Evolutionary conservation across 2,113 vertebrate genomes (phyloP).

Genomic region (Xyliphius kryptos): DNA sequence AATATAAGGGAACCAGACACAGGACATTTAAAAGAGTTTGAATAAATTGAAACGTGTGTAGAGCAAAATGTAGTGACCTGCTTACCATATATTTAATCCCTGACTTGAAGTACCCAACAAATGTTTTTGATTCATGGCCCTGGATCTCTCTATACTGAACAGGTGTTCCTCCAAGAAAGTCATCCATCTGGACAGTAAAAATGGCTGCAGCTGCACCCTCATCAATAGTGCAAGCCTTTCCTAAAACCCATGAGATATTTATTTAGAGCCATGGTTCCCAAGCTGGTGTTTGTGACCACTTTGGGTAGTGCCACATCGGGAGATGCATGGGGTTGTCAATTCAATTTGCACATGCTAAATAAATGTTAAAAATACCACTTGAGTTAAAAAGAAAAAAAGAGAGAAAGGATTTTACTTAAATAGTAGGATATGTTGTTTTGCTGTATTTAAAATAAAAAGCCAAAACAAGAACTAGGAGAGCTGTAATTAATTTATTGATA

Average conservation of each 20-base stretch:
- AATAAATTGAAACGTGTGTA: neutral
- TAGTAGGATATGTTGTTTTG: too few relatives aligned
- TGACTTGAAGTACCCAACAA: conserved; percentile 93
- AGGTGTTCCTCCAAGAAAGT: conserved; percentile 82
- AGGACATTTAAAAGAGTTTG: neutral
- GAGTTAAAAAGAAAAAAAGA: too few relatives aligned
- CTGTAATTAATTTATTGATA: too few relatives aligned
- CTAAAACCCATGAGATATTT: conserved; percentile 50
- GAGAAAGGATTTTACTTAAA: too few relatives aligned
- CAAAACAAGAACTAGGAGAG: too few relatives aligned
- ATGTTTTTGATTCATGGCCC: conserved; percentile 81
- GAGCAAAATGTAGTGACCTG: neutral
- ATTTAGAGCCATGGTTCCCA: too few relatives aligned
- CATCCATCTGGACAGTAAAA: conserved; percentile 94
- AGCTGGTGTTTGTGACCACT: too few relatives aligned
- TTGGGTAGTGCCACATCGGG: too few relatives aligned
- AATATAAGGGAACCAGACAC: neutral
- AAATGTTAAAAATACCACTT: too few relatives aligned
- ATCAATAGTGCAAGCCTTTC: conserved; percentile 84
- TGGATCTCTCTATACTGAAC: conserved; percentile 92
- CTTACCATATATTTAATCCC: conserved; percentile 93
- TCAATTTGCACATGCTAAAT: too few relatives aligned
- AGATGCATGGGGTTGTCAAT: too few relatives aligned
- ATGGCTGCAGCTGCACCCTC: conserved; percentile 91
- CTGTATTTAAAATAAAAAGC: too few relatives aligned